Percentiles rank a stretch among this genome's conserved stretches.
Evolutionary conservation across 2,113 vertebrate species (phyloP).

Genomic region (Sturnus vulgaris): DNA sequence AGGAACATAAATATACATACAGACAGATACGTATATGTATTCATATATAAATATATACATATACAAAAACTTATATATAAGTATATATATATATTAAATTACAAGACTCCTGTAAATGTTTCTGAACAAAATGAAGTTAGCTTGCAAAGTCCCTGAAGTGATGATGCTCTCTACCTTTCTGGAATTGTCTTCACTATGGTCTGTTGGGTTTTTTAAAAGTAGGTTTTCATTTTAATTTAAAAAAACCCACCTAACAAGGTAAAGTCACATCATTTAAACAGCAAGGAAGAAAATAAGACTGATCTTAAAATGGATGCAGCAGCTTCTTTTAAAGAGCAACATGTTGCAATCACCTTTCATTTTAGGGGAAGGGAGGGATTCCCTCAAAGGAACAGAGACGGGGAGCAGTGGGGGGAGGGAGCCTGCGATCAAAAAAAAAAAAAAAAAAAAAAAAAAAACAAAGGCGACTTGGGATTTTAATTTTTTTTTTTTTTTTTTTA

Average conservation of each 20-base stretch:
- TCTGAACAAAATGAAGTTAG: not conserved
- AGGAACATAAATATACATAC: not conserved
- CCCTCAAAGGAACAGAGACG: constrained; percentile 53
- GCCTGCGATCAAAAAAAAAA: not conserved
- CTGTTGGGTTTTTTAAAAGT: not conserved
- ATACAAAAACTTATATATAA: not conserved
- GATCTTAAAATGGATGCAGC: constrained; percentile 56
- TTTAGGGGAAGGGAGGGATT: constrained; percentile 56
- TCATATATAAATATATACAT: not conserved
- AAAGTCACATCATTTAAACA: not conserved
- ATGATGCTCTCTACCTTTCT: constrained; percentile 24
- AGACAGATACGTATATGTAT: accelerated
- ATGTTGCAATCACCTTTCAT: constrained; percentile 73
- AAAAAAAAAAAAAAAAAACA: not conserved
- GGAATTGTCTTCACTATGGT: not conserved
- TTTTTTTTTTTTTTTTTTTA: not conserved
- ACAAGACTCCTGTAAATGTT: not conserved
- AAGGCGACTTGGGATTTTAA: not conserved
- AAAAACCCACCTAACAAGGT: not conserved
- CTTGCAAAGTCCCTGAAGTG: constrained; percentile 26
- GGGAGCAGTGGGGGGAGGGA: constrained; percentile 19
- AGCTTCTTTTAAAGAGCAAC: constrained; percentile 61
- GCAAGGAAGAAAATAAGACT: not conserved
- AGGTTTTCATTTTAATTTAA: not conserved
- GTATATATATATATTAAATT: not conserved